Evolutionary conservation across 92 coral and sea anemone species (phyloP).

Genomic region (Siderastrea siderea): DNA sequence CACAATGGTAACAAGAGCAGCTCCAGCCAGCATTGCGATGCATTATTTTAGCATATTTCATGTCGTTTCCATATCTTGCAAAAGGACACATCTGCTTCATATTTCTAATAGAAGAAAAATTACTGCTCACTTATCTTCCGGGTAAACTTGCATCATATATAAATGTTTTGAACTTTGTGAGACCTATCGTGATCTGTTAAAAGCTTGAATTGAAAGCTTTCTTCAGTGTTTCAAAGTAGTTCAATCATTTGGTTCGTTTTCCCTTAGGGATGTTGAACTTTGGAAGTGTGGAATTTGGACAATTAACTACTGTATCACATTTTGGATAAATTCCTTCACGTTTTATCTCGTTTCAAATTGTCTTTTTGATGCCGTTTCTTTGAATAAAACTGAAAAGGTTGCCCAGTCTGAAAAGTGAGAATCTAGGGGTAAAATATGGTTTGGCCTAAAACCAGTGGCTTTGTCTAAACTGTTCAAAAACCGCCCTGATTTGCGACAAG

Average conservation of each 20-base stretch:
- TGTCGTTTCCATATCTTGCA: not conserved
- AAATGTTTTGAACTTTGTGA: too few species aligned
- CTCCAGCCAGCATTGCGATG: not conserved
- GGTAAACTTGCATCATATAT: not conserved
- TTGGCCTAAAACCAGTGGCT: too few species aligned
- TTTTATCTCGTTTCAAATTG: conserved; percentile 4
- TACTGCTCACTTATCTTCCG: not conserved
- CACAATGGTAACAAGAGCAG: not conserved
- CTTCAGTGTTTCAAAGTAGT: too few species aligned
- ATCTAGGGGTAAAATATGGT: too few species aligned
- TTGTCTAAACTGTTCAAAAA: too few species aligned
- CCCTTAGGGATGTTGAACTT: not conserved
- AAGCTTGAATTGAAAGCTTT: too few species aligned
- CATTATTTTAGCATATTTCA: not conserved
- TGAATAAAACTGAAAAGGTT: not conserved
- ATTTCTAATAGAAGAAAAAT: not conserved
- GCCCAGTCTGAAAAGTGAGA: too few species aligned
- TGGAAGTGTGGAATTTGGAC: conserved; percentile 8
- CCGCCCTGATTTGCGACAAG: too few species aligned
- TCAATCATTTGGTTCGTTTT: not conserved
- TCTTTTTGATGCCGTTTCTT: not conserved
- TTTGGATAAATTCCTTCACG: conserved; percentile 1
- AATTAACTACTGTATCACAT: not conserved
- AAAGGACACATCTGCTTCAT: not conserved
- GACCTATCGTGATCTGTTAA: too few species aligned